Evolutionary conservation across 2,113 vertebrate genomes (phyloP).

Genomic region (Silurus glanis): DNA sequence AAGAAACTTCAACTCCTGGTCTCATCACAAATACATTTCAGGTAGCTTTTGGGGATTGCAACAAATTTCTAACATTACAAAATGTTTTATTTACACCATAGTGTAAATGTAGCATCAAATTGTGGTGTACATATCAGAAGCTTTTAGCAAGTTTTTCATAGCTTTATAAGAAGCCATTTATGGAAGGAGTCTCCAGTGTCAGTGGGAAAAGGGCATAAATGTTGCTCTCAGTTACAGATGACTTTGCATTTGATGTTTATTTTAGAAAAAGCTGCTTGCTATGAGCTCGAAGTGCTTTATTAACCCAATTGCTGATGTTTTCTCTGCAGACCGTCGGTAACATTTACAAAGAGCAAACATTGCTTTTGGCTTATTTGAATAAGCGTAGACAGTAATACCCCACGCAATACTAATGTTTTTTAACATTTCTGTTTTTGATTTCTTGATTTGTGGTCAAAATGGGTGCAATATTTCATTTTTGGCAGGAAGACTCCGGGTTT

Average conservation of each 20-base stretch:
- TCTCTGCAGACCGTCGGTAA: not conserved
- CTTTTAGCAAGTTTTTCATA: not conserved
- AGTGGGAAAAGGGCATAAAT: not conserved
- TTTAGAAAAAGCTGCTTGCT: not conserved
- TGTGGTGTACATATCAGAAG: not conserved
- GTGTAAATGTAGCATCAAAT: too few relatives aligned
- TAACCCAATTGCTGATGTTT: not conserved
- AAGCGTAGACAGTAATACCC: not conserved
- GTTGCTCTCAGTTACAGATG: not conserved
- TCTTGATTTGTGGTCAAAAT: not conserved
- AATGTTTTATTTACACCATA: too few relatives aligned
- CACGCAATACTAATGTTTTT: too few relatives aligned
- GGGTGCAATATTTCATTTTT: not conserved
- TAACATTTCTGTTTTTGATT: too few relatives aligned
- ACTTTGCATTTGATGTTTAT: not conserved
- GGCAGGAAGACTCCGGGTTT: not conserved
- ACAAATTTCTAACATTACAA: not conserved
- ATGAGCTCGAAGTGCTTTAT: not conserved
- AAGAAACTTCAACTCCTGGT: too few relatives aligned
- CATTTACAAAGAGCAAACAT: not conserved
- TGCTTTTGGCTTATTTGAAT: not conserved
- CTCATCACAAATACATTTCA: not conserved
- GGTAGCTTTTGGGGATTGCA: not conserved
- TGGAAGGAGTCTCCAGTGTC: not conserved
- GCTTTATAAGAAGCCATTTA: not conserved